phyloP scores from a whole-genome alignment of 2,888 invertebrate species.

The Autographa pulchrina region DNA sequence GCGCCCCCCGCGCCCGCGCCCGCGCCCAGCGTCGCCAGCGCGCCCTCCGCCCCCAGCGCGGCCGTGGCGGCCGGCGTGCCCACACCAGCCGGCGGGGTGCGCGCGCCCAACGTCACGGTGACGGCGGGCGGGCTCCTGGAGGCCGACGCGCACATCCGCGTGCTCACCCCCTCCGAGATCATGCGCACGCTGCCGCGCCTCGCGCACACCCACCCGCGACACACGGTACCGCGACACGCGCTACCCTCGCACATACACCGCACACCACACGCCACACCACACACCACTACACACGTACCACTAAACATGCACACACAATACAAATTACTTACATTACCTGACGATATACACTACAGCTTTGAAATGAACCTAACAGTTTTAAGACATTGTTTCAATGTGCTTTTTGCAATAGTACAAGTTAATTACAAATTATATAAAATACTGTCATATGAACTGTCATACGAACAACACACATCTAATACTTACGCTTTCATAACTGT shows the following conservation, averaged over 20 bases:
- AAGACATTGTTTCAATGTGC: background rate
- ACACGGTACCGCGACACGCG: conserved; percentile 61
- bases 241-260: conserved; percentile 60
- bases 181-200: conserved; percentile 97
- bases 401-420: background rate
- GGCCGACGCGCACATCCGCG: conserved; percentile 95
- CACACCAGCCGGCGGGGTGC: conserved; percentile 77
- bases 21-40: conserved; percentile 63
- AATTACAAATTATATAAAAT: background rate
- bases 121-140: conserved; percentile 90
- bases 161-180: conserved; percentile 96
- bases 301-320: background rate
- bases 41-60: conserved; percentile 54
- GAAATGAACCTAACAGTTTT: background rate
- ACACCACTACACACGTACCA: conserved; percentile 33
- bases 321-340: background rate
- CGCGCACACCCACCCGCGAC: conserved; percentile 88
- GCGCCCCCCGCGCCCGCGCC: conserved; percentile 50
- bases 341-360: background rate
- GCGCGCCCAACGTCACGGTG: conserved; percentile 92
- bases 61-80: conserved; percentile 53
- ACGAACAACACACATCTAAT: background rate
- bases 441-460: background rate
- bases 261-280: conserved; percentile 46
- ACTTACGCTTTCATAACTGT: conserved; percentile 21